Base-by-base conservation (phyloP, 1,140 invertebrate species). In the Drosophila truncata region DNA sequence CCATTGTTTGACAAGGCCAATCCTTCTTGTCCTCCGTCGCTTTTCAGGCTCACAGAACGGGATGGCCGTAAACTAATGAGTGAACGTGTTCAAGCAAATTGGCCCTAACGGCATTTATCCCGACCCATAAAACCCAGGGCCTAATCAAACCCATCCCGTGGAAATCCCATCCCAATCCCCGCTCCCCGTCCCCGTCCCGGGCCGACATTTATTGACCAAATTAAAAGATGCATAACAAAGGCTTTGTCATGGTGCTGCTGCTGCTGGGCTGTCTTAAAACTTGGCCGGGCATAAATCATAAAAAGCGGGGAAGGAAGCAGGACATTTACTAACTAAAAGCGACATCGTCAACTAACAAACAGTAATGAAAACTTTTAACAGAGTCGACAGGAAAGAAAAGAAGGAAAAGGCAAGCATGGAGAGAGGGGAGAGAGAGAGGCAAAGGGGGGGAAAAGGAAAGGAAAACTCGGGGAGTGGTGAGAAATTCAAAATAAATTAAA, bases 181-280 rank as follows among this genome's bases (percentile, higher is more conserved):
- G 5, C 9, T 20, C 4, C 18, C 20, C 5, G 8, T 2, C 23
- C 39, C 54, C 18, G 4, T 13, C 14, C 42, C 13, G 41, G 49
- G 18, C 39, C 41, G 74, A 78, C 75, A 78, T 78, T 78, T 78
- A 78, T 78, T 78, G 75, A 78, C 64, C 74, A 78, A 78, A 78
- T 78, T 78, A 78, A 78, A 78, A 78, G 76, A 78, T 75, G 76
- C 76, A 78, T 59, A 78, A 78, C 75, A 78, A 78, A 71, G 39
- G 75, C 76, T 71, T 71, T 78, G 65, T 78, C 75, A 78, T 70
- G 74, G 55, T 69, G 52, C 52, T 23, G 52, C 78, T 70, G 74
- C 49, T 69, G 52, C 52, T 23, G 52, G 52, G 50, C 20, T 78
- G 63, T 60, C 55, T 58, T 77, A 62, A 63, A 78, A 78, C 74